Evolutionary conservation across 2,888 invertebrate species (phyloP), one percentile per base, ranked within the genome.

Genomic region (Calameuta pallipes): DNA sequence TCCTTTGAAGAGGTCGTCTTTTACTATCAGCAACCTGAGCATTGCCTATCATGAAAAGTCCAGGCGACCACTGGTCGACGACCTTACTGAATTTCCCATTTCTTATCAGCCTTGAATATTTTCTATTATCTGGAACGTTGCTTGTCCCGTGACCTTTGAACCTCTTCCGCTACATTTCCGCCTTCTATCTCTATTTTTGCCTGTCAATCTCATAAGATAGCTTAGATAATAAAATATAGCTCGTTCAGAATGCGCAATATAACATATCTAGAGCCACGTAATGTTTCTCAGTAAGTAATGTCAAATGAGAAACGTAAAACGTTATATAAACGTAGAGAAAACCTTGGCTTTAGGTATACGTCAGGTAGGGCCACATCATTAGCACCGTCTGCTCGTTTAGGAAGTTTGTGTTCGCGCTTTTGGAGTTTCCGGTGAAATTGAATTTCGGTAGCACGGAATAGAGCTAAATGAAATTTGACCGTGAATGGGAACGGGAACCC

Each of bases 401-500:
- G 78, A 79, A 82, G 79, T 83, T 82, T 69, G 74, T 74, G 74
- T 78, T 37, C 75, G 73, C 33, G 79, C n/a, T n/a, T 23, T 56
- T 56, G 35, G 80, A 82, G 83, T 84, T 83, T 81, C 68, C 76
- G 78, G 69, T 74, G 78, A 84, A 84, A 84, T 84, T 84, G 79
- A 80, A 83, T 84, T 84, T 84, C 77, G 77, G 76, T 77, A 76
- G 83, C 78, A 71, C 78, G 81, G 81, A 83, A 83, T 84, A 78
- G 79, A 81, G 82, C 83, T 76, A 80, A 83, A 82, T 79, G 83
- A 83, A 81, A 84, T 83, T 83, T 84, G 84, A 83, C 82, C 80
- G 80, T 74, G 80, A 76, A 78, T 71, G n/a, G 68, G 74, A 37
- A 41, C 31, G 68, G 13, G 68, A 1, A 9, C 1, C 1, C 69